A percentile compares a stretch with the other conserved stretches of the same genome.
Conservation (phyloP, 2,113 vertebrate genomes). For the Theropithecus gelada region DNA sequence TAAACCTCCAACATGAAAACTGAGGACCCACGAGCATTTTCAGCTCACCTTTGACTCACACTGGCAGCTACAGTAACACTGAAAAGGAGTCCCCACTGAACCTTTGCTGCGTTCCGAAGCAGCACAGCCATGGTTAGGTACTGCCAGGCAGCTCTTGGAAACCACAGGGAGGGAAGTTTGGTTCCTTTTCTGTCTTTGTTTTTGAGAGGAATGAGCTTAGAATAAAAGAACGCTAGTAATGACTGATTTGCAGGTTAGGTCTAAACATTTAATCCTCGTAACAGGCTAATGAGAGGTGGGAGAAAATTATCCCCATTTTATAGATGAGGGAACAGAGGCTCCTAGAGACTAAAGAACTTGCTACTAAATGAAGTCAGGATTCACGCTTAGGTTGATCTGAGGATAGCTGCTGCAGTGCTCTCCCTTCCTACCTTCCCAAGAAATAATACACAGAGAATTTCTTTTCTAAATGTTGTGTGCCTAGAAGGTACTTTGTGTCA, state of each 20-base stretch:
- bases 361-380: neutral
- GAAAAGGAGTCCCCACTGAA: neutral
- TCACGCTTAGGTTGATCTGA: neutral
- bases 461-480: neutral
- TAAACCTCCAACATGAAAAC: neutral
- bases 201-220: conserved; percentile 13
- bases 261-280: neutral
- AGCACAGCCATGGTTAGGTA: neutral
- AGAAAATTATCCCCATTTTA: neutral
- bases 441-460: neutral
- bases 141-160: neutral
- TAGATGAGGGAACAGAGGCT: neutral
- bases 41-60: neutral
- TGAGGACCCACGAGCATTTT: too few relatives aligned
- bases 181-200: neutral
- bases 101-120: neutral
- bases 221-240: neutral
- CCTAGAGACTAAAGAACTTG: neutral
- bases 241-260: neutral
- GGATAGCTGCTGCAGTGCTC: neutral
- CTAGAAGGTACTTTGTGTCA: neutral
- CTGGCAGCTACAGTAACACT: neutral
- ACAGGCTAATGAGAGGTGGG: neutral
- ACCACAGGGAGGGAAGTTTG: neutral
- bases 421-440: neutral